Evolutionary conservation across 1,140 invertebrate species (phyloP).

Genomic region (Aphelinus atriplicis): DNA sequence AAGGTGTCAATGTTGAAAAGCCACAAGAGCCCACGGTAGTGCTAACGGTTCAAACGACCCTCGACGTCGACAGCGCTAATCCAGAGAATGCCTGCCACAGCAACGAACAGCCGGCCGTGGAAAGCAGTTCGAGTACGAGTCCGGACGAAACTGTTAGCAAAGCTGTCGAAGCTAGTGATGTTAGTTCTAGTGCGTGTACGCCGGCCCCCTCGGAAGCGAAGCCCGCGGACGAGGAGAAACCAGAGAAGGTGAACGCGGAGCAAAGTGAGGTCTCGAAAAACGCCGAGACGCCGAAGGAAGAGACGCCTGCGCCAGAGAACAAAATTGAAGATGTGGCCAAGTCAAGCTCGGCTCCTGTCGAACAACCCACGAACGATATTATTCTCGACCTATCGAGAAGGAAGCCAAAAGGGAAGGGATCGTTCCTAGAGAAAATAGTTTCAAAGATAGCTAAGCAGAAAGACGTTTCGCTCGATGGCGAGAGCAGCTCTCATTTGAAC

Average conservation of each 20-base stretch:
- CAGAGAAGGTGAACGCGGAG: constrained; percentile 12
- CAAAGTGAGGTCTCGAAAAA: constrained; percentile 2
- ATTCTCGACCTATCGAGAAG: constrained; percentile 61
- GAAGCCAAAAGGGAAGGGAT: constrained; percentile 57
- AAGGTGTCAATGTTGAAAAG: constrained; percentile 63
- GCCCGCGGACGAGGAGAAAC: constrained; percentile 3
- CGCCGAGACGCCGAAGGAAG: too few relatives aligned
- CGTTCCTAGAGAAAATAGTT: constrained; percentile 61
- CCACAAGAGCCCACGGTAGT: constrained; percentile 58
- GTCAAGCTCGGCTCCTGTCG: not conserved
- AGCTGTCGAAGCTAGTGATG: not conserved
- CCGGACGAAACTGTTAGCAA: not conserved
- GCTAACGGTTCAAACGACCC: constrained; percentile 55
- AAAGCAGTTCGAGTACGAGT: constrained; percentile 13
- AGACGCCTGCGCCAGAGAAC: not conserved
- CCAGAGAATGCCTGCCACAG: constrained; percentile 43
- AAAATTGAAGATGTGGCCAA: not conserved
- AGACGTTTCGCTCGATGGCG: constrained; percentile 56
- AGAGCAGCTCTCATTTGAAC: constrained; percentile 46
- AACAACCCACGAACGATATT: constrained; percentile 54
- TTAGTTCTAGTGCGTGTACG: not conserved
- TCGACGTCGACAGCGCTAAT: constrained; percentile 32
- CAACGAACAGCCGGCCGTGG: constrained; percentile 32
- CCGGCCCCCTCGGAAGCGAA: constrained; percentile 3
- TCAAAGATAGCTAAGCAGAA: constrained; percentile 64